Percentiles rank a stretch among this genome's conserved stretches.
Conservation (phyloP, 2,797 vertebrate species). For the Etheostoma perlongum region DNA sequence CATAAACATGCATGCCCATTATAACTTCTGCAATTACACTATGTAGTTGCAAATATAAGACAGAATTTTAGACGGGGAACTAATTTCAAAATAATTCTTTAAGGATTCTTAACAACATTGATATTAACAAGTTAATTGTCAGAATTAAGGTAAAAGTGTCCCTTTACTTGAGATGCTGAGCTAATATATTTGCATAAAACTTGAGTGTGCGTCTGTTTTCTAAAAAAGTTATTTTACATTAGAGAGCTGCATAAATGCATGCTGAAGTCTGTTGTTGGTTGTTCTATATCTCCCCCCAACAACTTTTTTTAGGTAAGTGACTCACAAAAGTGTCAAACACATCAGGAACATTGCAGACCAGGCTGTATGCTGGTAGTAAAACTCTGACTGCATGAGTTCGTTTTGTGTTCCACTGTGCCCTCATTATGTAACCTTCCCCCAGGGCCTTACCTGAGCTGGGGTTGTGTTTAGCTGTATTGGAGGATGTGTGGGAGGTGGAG, state of each 20-base stretch:
- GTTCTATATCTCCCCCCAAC: neutral
- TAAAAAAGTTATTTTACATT: neutral
- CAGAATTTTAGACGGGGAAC: too few relatives aligned
- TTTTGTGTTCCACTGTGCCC: slow-evolving; percentile 14
- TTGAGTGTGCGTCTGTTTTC: too few relatives aligned
- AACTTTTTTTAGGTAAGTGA: neutral
- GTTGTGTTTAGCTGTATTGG: slow-evolving; percentile 93
- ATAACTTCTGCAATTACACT: neutral
- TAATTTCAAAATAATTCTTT: too few relatives aligned
- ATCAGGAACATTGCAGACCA: slow-evolving; percentile 7
- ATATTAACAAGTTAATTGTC: too few relatives aligned
- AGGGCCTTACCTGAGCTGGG: slow-evolving; percentile 91
- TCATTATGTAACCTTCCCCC: slow-evolving; percentile 6
- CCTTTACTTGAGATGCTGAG: too few relatives aligned
- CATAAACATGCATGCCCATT: neutral
- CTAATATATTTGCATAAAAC: too few relatives aligned
- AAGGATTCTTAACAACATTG: too few relatives aligned
- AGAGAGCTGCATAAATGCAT: neutral
- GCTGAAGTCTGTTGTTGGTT: neutral
- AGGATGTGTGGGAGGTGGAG: slow-evolving; percentile 90
- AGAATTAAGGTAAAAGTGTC: too few relatives aligned
- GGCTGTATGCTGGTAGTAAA: slow-evolving; percentile 8
- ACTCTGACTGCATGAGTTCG: neutral
- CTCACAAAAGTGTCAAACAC: slow-evolving; percentile 4
- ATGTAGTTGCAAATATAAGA: neutral